Percentiles rank a stretch among this genome's conserved stretches.
Evolutionary conservation across 2,113 vertebrate genomes (phyloP).

Genomic region (Gracilinanus agilis): DNA sequence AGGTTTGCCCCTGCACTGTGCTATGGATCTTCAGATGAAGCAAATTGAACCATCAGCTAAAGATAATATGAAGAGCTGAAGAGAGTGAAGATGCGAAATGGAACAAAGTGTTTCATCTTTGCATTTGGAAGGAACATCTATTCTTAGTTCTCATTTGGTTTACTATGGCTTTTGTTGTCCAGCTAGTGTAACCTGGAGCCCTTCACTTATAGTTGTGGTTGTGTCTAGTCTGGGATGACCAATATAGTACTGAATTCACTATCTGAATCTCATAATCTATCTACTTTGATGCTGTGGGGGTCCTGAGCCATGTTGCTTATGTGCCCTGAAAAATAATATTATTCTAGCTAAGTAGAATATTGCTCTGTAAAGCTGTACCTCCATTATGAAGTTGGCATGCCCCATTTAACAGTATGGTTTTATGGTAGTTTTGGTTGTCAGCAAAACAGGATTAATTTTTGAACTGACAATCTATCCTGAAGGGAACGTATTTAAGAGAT

Average conservation of each 20-base stretch:
- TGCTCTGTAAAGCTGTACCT: neutral
- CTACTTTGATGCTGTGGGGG: neutral
- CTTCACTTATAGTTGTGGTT: neutral
- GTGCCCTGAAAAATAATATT: neutral
- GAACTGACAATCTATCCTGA: neutral
- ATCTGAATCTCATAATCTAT: neutral
- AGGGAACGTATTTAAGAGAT: neutral
- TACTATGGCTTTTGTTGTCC: too few relatives aligned
- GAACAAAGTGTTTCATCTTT: too few relatives aligned
- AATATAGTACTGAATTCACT: neutral
- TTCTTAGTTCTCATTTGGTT: too few relatives aligned
- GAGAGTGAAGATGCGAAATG: too few relatives aligned
- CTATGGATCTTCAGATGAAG: too few relatives aligned
- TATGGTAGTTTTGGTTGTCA: neutral
- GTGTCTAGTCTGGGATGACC: neutral
- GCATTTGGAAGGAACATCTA: too few relatives aligned
- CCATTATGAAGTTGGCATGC: neutral
- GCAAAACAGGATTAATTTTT: neutral
- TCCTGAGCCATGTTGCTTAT: neutral
- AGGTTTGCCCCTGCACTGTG: too few relatives aligned
- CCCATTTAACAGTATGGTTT: neutral
- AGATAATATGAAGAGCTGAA: too few relatives aligned
- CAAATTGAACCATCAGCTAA: too few relatives aligned
- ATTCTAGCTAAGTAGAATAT: neutral
- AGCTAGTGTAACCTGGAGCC: neutral